phyloP scores from a whole-genome alignment of 2,113 vertebrate genomes.

The Gymnarchus niloticus region DNA sequence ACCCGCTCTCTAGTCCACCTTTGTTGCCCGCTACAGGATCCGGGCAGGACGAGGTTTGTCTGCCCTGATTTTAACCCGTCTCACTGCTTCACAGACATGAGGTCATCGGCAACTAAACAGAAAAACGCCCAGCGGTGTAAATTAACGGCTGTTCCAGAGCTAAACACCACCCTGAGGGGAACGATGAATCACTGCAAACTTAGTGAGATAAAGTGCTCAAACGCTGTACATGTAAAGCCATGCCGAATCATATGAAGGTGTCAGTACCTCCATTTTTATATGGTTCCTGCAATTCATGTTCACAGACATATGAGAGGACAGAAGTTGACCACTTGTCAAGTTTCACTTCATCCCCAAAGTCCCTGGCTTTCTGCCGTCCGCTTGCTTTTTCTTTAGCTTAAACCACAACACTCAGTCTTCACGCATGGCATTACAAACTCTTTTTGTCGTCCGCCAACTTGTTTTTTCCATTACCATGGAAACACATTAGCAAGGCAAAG shows the following conservation, averaged over 20 bases:
- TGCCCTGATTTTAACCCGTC: neutral
- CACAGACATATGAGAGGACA: neutral
- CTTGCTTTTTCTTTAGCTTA: neutral
- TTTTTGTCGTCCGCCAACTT: neutral
- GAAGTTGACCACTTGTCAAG: too few species aligned
- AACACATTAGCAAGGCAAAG: neutral
- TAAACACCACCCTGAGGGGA: neutral
- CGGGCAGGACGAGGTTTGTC: neutral
- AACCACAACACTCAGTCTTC: neutral
- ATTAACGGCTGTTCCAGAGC: neutral
- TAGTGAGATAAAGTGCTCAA: too few species aligned
- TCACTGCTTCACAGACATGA: neutral
- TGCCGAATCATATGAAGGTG: neutral
- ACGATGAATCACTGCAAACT: neutral
- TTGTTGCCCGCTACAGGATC: too few species aligned
- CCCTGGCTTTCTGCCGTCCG: neutral
- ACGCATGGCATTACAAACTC: neutral
- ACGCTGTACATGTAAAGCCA: neutral
- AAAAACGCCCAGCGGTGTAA: neutral
- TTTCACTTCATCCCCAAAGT: neutral
- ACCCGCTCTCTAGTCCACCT: neutral
- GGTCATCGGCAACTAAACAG: neutral
- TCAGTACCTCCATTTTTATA: neutral
- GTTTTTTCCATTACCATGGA: neutral
- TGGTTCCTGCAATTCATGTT: neutral